These are phyloP conservation scores for Calcarius ornatus DNA, from an alignment of 2,113 vertebrate genomes.

Conservation along the genomic window DNA sequence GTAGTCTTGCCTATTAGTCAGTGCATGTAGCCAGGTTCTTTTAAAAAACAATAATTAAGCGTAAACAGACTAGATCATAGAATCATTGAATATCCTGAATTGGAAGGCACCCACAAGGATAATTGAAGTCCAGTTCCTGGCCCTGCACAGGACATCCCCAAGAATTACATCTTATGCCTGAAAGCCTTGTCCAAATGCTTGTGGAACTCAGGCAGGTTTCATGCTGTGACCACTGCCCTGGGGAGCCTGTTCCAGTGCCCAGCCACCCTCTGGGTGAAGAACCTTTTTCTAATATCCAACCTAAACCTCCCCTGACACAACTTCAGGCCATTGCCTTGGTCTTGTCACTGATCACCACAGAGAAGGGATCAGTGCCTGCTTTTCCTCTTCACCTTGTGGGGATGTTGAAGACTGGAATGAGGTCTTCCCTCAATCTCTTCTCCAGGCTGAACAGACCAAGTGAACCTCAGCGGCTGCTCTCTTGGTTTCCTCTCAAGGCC, in stretches of 20 bases:
- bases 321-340: background rate
- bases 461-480: background rate
- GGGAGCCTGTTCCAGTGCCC: background rate
- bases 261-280: background rate
- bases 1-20: background rate
- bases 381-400: background rate
- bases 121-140: background rate
- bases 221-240: background rate
- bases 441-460: background rate
- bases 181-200: fast-evolving
- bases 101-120: background rate
- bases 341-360: background rate
- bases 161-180: background rate
- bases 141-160: background rate
- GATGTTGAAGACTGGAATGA: background rate
- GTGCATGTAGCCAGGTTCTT: background rate
- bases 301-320: background rate
- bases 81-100: background rate
- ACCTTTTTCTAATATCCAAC: background rate
- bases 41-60: conserved; percentile 27
- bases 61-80: background rate
- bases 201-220: background rate
- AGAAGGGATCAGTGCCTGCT: background rate
- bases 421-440: background rate
- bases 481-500: background rate